Evolutionary conservation across 2,888 invertebrate genomes (phyloP), one percentile per base, ranked within the genome.

Genomic region (Rhamphomyia laevipes): DNA sequence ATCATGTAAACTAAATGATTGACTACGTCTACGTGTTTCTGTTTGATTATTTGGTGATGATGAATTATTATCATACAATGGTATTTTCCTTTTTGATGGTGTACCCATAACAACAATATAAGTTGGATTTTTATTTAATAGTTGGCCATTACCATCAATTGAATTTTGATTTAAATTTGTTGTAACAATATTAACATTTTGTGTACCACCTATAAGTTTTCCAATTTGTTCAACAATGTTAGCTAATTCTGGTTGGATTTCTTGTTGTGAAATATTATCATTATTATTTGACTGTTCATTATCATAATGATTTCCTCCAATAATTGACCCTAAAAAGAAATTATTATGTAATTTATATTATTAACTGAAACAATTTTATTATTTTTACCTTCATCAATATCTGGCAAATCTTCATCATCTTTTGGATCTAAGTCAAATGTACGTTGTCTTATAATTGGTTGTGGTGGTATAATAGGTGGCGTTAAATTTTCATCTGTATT

Each of bases 361-460:
- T 21, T 4, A 33, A 33, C 11, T 30, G 30, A 33, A 13, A 13
- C 3, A 13, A 13, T 33, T 33, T 6, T 30, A 30, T n/a, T n/a
- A n/a, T n/a, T n/a, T n/a, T n/a, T n/a, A 30, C 30, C 30, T 33
- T 33, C 10, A 35, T n/a, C 35, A 5, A 6, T n/a, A 35, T 35
- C 35, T n/a, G 35, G 35, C 7, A 35, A 13, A 35, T 49, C 44
- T 18, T 47, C 48, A 13, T 51, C 49, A 23, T 55, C 56, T 45
- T 58, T 50, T 4, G 58, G 17, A 15, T 63, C 62, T 10, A 62
- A 48, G 45, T 62, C 59, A 47, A 64, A 64, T 1, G 62, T 64
- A 6, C 58, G 60, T 47, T 64, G 60, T 2, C 63, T 56, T 10
- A 57, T 48, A 30, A 63, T 58, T 1, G 58, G 50, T 11, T 59